Percentiles rank a stretch among this genome's conserved stretches.
phyloP scores from a whole-genome alignment of 1,140 invertebrate genomes.

The Leptinotarsa defecta region DNA sequence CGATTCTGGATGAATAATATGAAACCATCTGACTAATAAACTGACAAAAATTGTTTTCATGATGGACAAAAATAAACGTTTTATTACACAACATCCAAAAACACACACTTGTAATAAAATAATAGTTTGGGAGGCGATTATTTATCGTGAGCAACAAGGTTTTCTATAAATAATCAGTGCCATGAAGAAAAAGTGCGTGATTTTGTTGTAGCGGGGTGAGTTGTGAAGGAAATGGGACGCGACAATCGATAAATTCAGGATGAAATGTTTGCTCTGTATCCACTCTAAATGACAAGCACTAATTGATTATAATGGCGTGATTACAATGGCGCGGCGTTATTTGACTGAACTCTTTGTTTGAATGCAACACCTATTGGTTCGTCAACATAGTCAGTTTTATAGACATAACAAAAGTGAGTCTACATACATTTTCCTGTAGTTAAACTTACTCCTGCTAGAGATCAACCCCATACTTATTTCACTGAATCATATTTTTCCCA shows the following conservation, averaged over 20 bases:
- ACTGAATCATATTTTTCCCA: no score
- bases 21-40: no score
- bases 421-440: no score
- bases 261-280: constrained; percentile 7
- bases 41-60: background rate
- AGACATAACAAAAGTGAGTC: no score
- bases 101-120: background rate
- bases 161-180: background rate
- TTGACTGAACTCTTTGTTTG: no score
- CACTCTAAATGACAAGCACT: constrained; percentile 2
- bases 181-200: background rate
- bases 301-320: background rate
- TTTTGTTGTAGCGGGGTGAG: background rate
- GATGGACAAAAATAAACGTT: background rate
- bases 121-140: background rate
- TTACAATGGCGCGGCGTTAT: background rate
- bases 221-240: background rate
- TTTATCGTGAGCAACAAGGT: background rate
- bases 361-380: no score
- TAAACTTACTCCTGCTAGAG: no score
- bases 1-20: no score
- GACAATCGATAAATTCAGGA: constrained; percentile 5
- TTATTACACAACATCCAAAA: background rate
- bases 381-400: no score
- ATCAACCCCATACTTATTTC: no score